Base-by-base conservation (phyloP, 2,797 vertebrate genomes). In the Darevskia mixta region DNA sequence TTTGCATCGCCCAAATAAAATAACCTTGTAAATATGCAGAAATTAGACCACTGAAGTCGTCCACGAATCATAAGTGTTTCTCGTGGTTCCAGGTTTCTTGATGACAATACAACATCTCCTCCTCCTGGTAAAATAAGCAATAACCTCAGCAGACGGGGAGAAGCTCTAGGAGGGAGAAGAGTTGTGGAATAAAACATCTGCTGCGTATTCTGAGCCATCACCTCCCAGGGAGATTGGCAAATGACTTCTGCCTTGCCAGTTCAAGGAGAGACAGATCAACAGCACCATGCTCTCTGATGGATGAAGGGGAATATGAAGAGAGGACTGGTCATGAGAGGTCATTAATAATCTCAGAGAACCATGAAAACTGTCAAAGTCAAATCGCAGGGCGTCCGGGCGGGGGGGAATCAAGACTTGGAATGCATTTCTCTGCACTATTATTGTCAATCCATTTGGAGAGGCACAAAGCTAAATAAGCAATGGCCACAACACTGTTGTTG, bases 211-310 rank as follows among this genome's bases (percentile, higher is more conserved):
- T 67, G 83, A 80, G 78, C 87, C 78, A 80, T 85, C 58, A 29
- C 77, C 83, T 80, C 83, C 78, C 38, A 73, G 49, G 38, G 87
- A 88, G 82, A 85, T 80, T 82, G 71, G 77, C 55, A 85, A 88
- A 88, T 75, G 77, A 80, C 87, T 85, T 88, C 73, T 88, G 82
- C 82, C 76, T 88, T 18, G 9, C 35, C 73, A 64, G 87, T 88
- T 88, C 87, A 88, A 80, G 87, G 87, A 88, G 38, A 85, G 76
- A 80, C 69, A 69, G 17, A 75, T 80, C 82, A 85, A 29, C 69
- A 79, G 5, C 23, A 49, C 49, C 27, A 73, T 18, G 29, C n/a
- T 32, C 38, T 66, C 69, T 88, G 87, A 85, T 79, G 32, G 69
- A 80, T 85, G 82, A 85, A 84, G 55, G 82, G 35, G 82, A 55